Evolutionary conservation across 2,797 vertebrate species (phyloP), one percentile per base, ranked within the genome.

Genomic region (Xenentodon cancila): DNA sequence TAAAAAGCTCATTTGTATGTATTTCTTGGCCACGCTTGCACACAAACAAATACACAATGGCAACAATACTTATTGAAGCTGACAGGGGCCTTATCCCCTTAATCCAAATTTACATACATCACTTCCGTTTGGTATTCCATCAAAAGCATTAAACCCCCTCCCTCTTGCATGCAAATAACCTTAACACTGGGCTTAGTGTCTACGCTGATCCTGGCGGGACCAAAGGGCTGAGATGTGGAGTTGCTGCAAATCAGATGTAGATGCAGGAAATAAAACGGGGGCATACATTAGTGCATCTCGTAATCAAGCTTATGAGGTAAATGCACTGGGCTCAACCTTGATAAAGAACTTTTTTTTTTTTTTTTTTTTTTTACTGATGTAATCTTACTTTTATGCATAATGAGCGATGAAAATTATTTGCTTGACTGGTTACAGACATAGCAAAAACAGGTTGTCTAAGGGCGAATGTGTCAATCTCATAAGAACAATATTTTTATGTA

Each of bases 31-130:
- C 43, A 54, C 34, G 22, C 54, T 32, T 15, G 64, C 13, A 52
- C 49, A 65, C 58, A 62, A 56, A 20, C 58, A 13, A 42, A 18
- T 51, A 69, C 81, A 84, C 84, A 87, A 82, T 75, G 64, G 84
- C 69, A 84, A 89, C 87, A 87, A 89, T 90, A 75, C 76, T 78
- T 85, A 91, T 90, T 91, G 75, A 83, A 75, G 80, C 77, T 84
- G 91, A 87, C 81, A 62, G 81, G 59, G 77, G 80, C 79, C 86
- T 90, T 89, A 89, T 91, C 87, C 53, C 57, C 85, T 68, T 91
- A 91, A 92, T 93, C 89, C 91, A 82, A 72, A 92, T 92, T 93
- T 92, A 91, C 91, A 92, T 91, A 89, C 77, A 87, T 71, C 82
- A 88, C 88, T 90, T 93, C 87, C 86, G 74, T 85, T 85, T 82